Base-by-base conservation (phyloP, 2,113 vertebrate genomes). In the human region DNA sequence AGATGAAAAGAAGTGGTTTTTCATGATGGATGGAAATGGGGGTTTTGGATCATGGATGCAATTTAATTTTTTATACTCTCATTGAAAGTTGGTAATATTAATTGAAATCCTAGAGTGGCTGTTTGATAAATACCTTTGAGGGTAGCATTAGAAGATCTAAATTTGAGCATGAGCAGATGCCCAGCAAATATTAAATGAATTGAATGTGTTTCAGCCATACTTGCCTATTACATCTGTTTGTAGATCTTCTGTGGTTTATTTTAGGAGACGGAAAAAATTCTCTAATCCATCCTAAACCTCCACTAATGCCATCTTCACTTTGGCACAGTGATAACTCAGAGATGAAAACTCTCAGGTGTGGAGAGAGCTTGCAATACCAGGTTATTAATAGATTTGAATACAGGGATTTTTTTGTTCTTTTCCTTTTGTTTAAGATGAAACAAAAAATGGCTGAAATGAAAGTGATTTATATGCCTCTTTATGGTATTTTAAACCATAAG, bases 401-500 rank as follows among this genome's bases (percentile, higher is more conserved):
- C 23, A 68, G 17, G 25, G 4, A 10, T 83, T 93, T 13, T 90
- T 89, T 20, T 64, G 40, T 70, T 80, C 17, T 83, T 82, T 86
- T 57, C 17, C 3, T 3, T 23, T 75, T 52, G 45, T 57, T 78
- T 85, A 68, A 83, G 6, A 43, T 83, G 40, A 27, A 79, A n/a
- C 2, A 20, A 50, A 64, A 94, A 90, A 57, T 89, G 40, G 3
- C 43, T 96, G 43, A 72, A 66, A 93, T 25, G 11, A 91, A 93
- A 89, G 30, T 8, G 84, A 40, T 81, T 50, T 61, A 78, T 61
- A 40, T 96, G 55, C 23, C 2, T 8, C 45, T 1, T 73, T 57
- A 57, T 43, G 59, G 4, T 55, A 80, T 84, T 95, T 96, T 95
- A 89, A 86, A 86, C 23, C 43, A 70, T 68, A 81, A 76, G 86